Evolutionary conservation across 2,113 vertebrate species (phyloP).

Genomic region (Corythoichthys intestinalis): DNA sequence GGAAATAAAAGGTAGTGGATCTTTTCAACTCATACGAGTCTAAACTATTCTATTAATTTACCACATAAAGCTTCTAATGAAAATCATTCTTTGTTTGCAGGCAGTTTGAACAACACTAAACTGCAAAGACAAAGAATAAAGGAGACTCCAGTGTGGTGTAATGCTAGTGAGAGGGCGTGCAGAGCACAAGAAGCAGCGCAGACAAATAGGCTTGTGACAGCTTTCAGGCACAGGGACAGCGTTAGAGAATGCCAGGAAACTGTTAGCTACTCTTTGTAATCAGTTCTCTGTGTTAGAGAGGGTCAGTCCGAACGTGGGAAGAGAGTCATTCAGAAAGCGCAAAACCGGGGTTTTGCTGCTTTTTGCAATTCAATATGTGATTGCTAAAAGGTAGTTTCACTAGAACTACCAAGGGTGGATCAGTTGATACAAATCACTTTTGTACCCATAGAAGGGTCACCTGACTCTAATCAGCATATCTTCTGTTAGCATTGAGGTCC

Average conservation of each 20-base stretch:
- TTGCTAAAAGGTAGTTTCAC: slow-evolving; percentile 9
- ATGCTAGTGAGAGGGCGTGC: slow-evolving; percentile 37
- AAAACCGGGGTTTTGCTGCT: slow-evolving; percentile 7
- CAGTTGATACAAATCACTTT: too few species aligned
- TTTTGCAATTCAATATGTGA: slow-evolving; percentile 1
- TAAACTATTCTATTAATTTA: neutral
- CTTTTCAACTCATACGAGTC: neutral
- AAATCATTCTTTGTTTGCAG: neutral
- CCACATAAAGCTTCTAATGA: neutral
- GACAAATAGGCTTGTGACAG: slow-evolving; percentile 52
- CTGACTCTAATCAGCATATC: too few species aligned
- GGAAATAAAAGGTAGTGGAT: neutral
- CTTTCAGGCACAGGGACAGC: slow-evolving; percentile 47
- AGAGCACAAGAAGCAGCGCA: slow-evolving; percentile 51
- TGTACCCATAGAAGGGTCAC: too few species aligned
- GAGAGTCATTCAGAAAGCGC: slow-evolving; percentile 16
- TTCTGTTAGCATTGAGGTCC: too few species aligned
- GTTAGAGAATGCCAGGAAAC: slow-evolving; percentile 37
- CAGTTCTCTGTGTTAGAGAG: slow-evolving; percentile 6
- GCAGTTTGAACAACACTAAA: slow-evolving; percentile 22
- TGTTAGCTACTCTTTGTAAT: slow-evolving; percentile 36
- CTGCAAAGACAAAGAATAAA: slow-evolving; percentile 24
- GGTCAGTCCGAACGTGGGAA: slow-evolving; percentile 18
- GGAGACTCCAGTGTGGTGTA: slow-evolving; percentile 17
- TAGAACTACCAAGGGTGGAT: too few species aligned